Conservation (phyloP, 2,888 invertebrate species). For the Pomacea canaliculata region DNA sequence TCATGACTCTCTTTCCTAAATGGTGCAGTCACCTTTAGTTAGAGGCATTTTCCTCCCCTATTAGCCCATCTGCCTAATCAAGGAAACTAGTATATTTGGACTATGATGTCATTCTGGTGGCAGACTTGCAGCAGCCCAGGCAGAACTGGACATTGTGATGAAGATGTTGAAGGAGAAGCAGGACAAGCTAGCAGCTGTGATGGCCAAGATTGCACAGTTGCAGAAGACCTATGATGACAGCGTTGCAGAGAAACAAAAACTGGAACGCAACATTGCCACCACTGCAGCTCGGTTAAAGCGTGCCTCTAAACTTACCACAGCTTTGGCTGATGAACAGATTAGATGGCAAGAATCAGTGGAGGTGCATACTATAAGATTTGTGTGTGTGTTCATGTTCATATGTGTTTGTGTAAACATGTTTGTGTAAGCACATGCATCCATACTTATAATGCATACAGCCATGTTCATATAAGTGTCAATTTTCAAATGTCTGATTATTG, state of each 20-base stretch:
- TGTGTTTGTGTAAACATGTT: background rate
- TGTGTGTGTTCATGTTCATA: background rate
- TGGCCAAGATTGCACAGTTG: conserved; percentile 76
- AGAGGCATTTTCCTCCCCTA: too few species aligned
- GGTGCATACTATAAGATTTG: background rate
- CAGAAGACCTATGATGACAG: conserved; percentile 70
- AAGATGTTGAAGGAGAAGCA: conserved; percentile 83
- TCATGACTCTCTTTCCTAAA: too few species aligned
- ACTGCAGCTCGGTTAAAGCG: conserved; percentile 84
- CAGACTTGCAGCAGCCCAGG: conserved; percentile 76
- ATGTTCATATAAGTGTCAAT: background rate
- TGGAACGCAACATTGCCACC: conserved; percentile 81
- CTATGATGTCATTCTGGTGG: background rate
- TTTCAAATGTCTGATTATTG: too few species aligned
- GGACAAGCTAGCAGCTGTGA: conserved; percentile 84
- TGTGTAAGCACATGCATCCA: background rate
- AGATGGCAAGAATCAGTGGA: conserved; percentile 80
- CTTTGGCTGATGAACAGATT: conserved; percentile 86
- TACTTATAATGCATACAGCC: background rate
- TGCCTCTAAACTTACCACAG: conserved; percentile 87
- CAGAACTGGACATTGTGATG: conserved; percentile 83
- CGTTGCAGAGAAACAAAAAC: conserved; percentile 78
- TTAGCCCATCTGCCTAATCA: too few species aligned
- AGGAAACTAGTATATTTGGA: too few species aligned
- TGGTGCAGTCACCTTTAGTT: too few species aligned